Base-by-base conservation (phyloP, 2,888 invertebrate genomes). In the Tetragnatha montana region DNA sequence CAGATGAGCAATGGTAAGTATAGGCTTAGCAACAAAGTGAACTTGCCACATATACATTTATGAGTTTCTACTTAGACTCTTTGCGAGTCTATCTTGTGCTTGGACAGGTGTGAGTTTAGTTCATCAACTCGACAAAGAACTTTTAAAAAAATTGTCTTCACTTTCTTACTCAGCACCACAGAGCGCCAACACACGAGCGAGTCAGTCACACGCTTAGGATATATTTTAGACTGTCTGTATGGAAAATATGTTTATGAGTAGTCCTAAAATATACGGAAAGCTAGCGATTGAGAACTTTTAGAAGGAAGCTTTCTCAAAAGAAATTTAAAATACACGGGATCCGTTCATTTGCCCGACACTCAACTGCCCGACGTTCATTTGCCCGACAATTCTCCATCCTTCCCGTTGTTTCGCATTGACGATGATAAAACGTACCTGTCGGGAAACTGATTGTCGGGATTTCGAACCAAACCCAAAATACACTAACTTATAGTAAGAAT, bases 1-100 rank as follows among this genome's bases (percentile, higher is more conserved):
- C 71, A 82, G 90, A 90, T 90, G 90, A 90, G 90, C 90, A 90
- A 90, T 90, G 90, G 87, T 90, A 90, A 83, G 87, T 83, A 81
- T 87, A 90, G 90, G 90, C 90, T 90, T 90, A 90, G 90, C 90
- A 90, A 90, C 87, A 87, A 87, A 90, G 90, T 90, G 90, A 87
- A 87, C 85, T 86, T 87, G 90, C 90, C 90, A 90, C 87, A 87
- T 87, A 90, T 82, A 90, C 90, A 90, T 84, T 80, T 85, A 90
- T 87, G 90, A 87, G 74, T 87, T 87, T 87, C 90, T 90, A 90
- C 87, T 81, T 82, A 74, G 87, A 90, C 90, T 84, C 90, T 73
- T 87, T 78, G 49, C 73, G 90, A 87, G 90, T 87, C 89, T 90
- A 90, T 78, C 80, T 90, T 90, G 90, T 90, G 90, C 90, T 90